Evolutionary conservation across 2,113 vertebrate species (phyloP).

Genomic region (Grus americana): DNA sequence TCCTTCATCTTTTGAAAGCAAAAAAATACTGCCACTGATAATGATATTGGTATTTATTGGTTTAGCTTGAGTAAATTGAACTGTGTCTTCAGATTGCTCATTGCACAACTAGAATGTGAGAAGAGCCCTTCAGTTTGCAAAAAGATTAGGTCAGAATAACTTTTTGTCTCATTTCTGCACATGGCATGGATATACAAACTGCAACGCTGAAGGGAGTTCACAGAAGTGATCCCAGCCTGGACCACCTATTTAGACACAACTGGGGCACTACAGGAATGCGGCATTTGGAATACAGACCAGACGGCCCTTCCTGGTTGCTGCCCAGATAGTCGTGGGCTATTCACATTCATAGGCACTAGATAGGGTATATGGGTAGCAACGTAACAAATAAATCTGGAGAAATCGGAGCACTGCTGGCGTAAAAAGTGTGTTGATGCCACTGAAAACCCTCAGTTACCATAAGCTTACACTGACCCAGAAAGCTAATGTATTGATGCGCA

Average conservation of each 20-base stretch:
- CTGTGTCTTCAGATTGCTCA: neutral
- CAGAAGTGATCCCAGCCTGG: neutral
- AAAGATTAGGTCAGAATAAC: neutral
- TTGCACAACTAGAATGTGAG: neutral
- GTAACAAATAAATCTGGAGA: neutral
- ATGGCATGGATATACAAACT: neutral
- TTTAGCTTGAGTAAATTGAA: neutral
- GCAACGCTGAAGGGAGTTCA: neutral
- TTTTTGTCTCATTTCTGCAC: neutral
- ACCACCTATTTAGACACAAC: neutral
- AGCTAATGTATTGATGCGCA: neutral
- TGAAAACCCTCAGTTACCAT: neutral
- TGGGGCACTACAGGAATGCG: neutral
- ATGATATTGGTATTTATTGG: neutral
- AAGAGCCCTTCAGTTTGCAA: neutral
- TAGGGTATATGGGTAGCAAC: neutral
- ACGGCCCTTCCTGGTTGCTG: neutral
- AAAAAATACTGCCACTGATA: neutral
- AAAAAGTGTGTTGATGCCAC: neutral
- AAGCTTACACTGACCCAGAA: neutral
- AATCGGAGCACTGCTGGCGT: neutral
- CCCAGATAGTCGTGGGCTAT: neutral
- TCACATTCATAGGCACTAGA: neutral
- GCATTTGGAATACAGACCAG: neutral
- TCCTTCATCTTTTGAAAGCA: neutral